Evolutionary conservation across 2,113 vertebrate species (phyloP).

Genomic region (Dipodomys spectabilis): DNA sequence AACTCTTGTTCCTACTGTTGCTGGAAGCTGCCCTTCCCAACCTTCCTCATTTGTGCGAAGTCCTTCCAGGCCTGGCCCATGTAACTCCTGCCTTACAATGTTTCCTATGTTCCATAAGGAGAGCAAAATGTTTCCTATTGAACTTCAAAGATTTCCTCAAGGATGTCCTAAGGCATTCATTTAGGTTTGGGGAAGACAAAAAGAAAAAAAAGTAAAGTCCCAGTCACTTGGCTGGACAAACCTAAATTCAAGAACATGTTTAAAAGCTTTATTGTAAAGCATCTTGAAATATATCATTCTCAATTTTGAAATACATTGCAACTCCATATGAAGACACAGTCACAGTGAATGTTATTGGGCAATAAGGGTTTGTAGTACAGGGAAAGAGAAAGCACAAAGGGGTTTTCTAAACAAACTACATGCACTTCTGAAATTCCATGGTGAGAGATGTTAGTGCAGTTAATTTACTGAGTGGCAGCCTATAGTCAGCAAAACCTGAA

Average conservation of each 20-base stretch:
- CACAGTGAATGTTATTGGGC: too few species aligned
- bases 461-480: neutral
- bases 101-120: neutral
- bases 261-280: neutral
- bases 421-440: too few species aligned
- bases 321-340: too few species aligned
- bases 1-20: constrained; percentile 5
- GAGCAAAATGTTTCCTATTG: neutral
- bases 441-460: too few species aligned
- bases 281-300: neutral
- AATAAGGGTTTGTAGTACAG: too few species aligned
- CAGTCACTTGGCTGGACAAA: neutral
- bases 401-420: too few species aligned
- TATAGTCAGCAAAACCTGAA: neutral
- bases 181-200: neutral
- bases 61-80: neutral
- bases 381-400: too few species aligned
- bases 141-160: constrained; percentile 30
- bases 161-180: neutral
- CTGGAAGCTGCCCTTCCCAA: neutral
- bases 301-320: neutral
- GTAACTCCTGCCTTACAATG: neutral
- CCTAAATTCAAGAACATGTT: neutral
- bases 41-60: neutral
- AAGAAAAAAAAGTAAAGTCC: neutral